Evolutionary conservation across 2,113 vertebrate genomes (phyloP).

Genomic region (Dicaeum eximium): DNA sequence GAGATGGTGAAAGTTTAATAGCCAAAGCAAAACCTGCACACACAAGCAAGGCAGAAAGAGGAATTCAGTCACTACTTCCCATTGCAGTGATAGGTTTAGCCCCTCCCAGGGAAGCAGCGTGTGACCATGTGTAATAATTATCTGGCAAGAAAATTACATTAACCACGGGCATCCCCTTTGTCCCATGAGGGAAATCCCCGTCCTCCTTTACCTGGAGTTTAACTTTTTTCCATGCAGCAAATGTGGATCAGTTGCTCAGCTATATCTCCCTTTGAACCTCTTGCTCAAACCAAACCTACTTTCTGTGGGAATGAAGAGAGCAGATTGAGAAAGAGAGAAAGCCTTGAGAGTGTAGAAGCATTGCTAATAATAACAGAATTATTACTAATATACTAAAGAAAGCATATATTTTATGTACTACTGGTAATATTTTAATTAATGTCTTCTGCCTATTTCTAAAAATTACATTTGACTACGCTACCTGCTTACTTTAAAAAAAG

Average conservation of each 20-base stretch:
- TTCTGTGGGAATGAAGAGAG: fast-evolving
- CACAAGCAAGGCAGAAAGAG: neutral
- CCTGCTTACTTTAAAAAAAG: neutral
- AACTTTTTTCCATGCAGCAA: neutral
- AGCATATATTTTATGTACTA: neutral
- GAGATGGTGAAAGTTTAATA: neutral
- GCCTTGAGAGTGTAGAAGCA: neutral
- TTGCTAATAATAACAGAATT: neutral
- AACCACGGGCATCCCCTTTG: fast-evolving
- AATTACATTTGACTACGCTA: neutral
- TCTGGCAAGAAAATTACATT: neutral
- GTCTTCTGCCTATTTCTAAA: neutral
- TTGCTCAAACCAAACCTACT: neutral
- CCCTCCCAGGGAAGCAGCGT: neutral
- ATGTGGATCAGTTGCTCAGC: fast-evolving
- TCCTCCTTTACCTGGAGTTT: neutral
- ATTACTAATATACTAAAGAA: neutral
- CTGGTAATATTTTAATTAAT: neutral
- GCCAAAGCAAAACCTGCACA: neutral
- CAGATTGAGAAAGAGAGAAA: neutral
- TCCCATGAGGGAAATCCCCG: fast-evolving
- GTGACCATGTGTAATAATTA: neutral
- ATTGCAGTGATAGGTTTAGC: neutral
- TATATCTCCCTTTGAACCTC: neutral
- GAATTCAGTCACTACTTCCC: neutral